phyloP scores from a whole-genome alignment of 2,888 invertebrate genomes.

The Phyllotreta striolata region DNA sequence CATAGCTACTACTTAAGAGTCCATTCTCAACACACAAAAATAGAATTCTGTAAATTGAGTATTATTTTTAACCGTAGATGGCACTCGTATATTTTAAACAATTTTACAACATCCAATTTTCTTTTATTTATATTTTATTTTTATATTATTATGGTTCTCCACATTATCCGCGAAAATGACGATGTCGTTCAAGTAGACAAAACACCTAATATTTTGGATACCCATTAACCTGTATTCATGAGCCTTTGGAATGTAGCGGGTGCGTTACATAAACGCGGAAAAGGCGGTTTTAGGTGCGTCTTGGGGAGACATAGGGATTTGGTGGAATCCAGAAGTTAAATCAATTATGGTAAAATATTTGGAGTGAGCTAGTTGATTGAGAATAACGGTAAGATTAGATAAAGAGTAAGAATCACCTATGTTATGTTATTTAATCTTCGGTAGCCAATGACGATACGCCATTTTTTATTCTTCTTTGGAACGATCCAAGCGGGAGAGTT shows the following conservation, averaged over 20 bases:
- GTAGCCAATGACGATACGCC: constrained; percentile 39
- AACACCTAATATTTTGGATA: constrained; percentile 45
- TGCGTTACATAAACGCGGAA: constrained; percentile 55
- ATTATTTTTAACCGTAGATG: no score
- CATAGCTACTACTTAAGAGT: no score
- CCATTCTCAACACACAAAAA: no score
- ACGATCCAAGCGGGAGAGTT: constrained; percentile 46
- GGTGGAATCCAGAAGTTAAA: constrained; percentile 56
- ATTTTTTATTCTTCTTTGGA: constrained; percentile 30
- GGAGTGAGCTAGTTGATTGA: constrained; percentile 54
- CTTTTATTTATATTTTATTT: no score
- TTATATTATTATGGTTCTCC: constrained; percentile 45
- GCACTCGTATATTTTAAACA: no score
- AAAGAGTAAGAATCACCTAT: constrained; percentile 53
- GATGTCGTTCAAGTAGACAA: constrained; percentile 56
- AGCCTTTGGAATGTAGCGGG: constrained; percentile 52
- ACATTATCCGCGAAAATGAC: constrained; percentile 47
- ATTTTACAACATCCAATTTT: no score
- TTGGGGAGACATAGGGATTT: constrained; percentile 50
- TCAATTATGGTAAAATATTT: constrained; percentile 56
- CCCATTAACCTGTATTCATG: constrained; percentile 50
- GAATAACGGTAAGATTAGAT: constrained; percentile 54
- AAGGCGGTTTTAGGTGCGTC: constrained; percentile 56
- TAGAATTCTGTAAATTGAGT: no score
- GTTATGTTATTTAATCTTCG: constrained; percentile 55